These are phyloP conservation scores for Pachypanchax playfairii DNA, from an alignment of 2,113 vertebrate genomes.

Conservation along the genomic window DNA sequence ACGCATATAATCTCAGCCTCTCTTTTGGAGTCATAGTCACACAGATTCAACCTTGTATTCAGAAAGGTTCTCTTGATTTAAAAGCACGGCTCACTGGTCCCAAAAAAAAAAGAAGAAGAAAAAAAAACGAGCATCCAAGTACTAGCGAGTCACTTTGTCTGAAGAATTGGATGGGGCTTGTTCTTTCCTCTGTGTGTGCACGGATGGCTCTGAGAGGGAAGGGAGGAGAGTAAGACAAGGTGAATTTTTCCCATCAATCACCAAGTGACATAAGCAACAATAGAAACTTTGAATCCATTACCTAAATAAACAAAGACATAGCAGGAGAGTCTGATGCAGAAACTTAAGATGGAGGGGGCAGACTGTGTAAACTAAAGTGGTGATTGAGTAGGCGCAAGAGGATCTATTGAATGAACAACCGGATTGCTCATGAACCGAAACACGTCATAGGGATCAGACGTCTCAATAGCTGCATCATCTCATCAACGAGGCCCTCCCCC, in stretches of 20 bases:
- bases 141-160: slow-evolving; percentile 64
- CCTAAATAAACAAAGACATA: slow-evolving; percentile 77
- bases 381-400: slow-evolving; percentile 58
- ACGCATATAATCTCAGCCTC: slow-evolving; percentile 73
- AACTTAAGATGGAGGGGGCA: slow-evolving; percentile 39
- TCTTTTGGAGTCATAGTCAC: slow-evolving; percentile 61
- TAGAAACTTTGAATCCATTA: slow-evolving; percentile 77
- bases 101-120: background rate
- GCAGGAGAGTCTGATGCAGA: slow-evolving; percentile 67
- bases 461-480: slow-evolving; percentile 65
- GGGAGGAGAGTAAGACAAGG: slow-evolving; percentile 39
- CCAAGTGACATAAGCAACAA: slow-evolving; percentile 71
- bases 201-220: slow-evolving; percentile 29
- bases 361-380: slow-evolving; percentile 65
- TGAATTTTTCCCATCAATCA: slow-evolving; percentile 76
- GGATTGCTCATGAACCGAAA: slow-evolving; percentile 43
- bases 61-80: slow-evolving; percentile 62
- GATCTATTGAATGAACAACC: slow-evolving; percentile 34
- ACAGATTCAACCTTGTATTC: slow-evolving; percentile 68
- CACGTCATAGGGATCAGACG: slow-evolving; percentile 58
- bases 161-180: slow-evolving; percentile 60
- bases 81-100: slow-evolving; percentile 55
- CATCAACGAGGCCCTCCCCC: background rate
- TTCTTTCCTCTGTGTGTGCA: slow-evolving; percentile 46
- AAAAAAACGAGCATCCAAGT: slow-evolving; percentile 64